These are phyloP conservation scores for Lophius americanus DNA, from an alignment of 2,797 vertebrate genomes.

Conservation along the genomic window DNA sequence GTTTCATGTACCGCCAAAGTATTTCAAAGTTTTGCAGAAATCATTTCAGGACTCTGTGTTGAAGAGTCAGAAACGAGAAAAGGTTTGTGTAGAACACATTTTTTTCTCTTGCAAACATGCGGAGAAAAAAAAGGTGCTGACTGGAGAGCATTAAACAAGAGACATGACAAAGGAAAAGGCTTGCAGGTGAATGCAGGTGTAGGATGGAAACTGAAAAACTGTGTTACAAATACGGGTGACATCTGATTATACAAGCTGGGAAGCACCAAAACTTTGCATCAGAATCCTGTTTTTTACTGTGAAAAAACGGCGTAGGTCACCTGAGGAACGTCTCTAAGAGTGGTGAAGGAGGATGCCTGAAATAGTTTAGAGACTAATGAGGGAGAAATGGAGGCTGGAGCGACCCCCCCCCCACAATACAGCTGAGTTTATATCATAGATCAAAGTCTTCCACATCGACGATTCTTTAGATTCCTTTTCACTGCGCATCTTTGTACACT, in stretches of 20 bases:
- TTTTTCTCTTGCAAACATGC: background rate
- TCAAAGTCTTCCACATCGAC: constrained; percentile 11
- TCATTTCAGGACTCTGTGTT: no score
- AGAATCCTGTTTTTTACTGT: no score
- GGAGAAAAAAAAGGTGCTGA: constrained; percentile 9
- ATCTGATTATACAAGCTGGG: background rate
- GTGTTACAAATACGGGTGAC: background rate
- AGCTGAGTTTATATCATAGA: constrained; percentile 8
- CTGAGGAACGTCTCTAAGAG: background rate
- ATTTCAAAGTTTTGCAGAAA: no score
- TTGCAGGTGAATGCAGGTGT: background rate
- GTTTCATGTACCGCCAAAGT: no score
- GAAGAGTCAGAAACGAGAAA: background rate
- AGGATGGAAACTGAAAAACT: background rate
- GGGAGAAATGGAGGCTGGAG: constrained; percentile 1
- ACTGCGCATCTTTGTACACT: background rate
- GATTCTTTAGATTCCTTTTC: background rate
- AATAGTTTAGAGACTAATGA: constrained; percentile 15
- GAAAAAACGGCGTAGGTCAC: background rate
- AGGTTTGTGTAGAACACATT: no score
- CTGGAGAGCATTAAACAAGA: constrained; percentile 6
- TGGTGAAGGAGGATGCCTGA: constrained; percentile 2
- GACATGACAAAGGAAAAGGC: background rate
- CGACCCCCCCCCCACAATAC: background rate
- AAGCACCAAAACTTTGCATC: background rate